Evolutionary conservation across 2,888 invertebrate species (phyloP), one percentile per base, ranked within the genome.

Genomic region (Hemithea aestivaria): DNA sequence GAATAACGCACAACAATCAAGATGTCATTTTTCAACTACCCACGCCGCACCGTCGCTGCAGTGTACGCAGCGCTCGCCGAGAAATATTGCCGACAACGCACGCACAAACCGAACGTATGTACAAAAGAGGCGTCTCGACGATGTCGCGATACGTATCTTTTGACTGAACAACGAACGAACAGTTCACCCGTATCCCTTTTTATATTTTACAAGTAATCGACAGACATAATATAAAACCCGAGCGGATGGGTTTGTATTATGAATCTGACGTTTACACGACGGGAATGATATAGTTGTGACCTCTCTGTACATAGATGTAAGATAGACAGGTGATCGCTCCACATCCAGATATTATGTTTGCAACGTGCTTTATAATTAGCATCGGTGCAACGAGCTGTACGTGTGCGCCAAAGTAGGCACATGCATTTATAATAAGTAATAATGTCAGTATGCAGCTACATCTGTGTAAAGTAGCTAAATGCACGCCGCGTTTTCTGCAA

Each of bases 11-110:
- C 76, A 84, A 85, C 85, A 87, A 87, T 85, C 85, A 85, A 85
- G 87, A 87, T 87, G 85, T 87, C 84, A 87, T 87, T 85, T 87
- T 85, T 87, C 85, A 87, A 83, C 87, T 83, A 82, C 85, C 87
- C 85, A 87, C 87, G 80, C 83, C 53, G 71, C 66, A 5, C n/a
- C 5, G 16, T 16, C 22, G 36, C 32, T 26, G 32, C 41, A 28
- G 25, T 25, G 68, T 65, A 73, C 74, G 68, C 69, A 61, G 63
- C 54, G 58, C 60, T 64, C 62, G 66, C 66, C 68, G 71, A 83
- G 81, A 85, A 82, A 77, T 87, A 87, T 84, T 73, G 80, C 74
- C 75, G 74, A 82, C 82, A 80, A 69, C 67, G 62, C 71, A 78
- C 79, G 79, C 83, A 80, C 77, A 70, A 63, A 62, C 62, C 63